Evolutionary conservation across 2,797 vertebrate species (phyloP), one percentile per base, ranked within the genome.

Genomic region (Sebastes baramenuke): DNA sequence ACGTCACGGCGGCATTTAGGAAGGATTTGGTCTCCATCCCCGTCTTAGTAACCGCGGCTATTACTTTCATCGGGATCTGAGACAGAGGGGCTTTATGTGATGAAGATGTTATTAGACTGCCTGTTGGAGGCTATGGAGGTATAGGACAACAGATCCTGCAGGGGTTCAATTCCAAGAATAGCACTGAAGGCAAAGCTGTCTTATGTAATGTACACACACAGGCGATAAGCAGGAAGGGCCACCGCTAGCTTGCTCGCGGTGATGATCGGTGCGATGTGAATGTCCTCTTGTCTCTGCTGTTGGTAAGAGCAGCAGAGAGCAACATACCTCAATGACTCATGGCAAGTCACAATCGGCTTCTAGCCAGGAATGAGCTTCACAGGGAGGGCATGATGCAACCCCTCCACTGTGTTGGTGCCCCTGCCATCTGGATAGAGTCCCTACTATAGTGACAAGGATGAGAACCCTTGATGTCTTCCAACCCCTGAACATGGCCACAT

Each of bases 61-160:
- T 52, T 66, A n/a, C 29, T 52, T 78, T 72, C 67, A 86, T 86
- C 75, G 49, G 76, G 52, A 54, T 67, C 34, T 42, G 65, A 77
- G 78, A 60, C 22, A 46, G 67, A 59, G 27, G 64, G 61, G 70
- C 12, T 42, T 77, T 83, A 66, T 80, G 55, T 79, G 75, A 82
- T 82, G 38, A 42, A 42, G 54, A 67, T 74, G 77, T 84, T 88
- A 84, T 89, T 73, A 76, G 79, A 79, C 64, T 66, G 76, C 36
- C 81, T 67, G 54, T 61, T 58, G 49, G 49, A 75, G 49, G 34
- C 30, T 73, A 24, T 66, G 30, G 54, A 74, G 66, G 67, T 75
- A 29, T 52, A 70, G 81, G 82, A 83, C 80, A 84, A 71, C 66
- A 79, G 70, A 81, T 84, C 82, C 79, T 70, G 74, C 75, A 77